phyloP scores from a whole-genome alignment of 2,888 invertebrate genomes.

The Euspilapteryx auroguttella region DNA sequence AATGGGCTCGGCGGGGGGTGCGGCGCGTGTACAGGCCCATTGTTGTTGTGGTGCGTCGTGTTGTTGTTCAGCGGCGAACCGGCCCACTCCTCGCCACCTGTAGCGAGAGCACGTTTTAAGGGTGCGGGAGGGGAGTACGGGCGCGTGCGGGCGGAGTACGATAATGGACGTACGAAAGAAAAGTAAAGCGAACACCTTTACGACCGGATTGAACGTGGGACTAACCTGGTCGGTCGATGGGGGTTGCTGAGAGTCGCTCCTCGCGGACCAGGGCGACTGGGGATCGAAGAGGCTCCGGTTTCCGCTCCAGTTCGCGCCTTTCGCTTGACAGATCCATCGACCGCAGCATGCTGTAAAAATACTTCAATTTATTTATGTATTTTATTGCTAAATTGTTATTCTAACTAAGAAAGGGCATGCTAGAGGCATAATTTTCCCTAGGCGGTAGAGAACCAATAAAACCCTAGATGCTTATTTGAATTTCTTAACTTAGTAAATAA shows the following conservation, averaged over 20 bases:
- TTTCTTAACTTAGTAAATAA: no score
- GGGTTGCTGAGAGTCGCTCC: conserved; percentile 29
- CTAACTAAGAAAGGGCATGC: no score
- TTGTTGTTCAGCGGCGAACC: conserved; percentile 57
- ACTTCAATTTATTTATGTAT: no score
- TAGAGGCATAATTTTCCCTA: no score
- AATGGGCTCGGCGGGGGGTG: conserved; percentile 66
- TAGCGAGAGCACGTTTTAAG: conserved; percentile 57
- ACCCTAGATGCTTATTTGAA: no score
- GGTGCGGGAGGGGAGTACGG: conserved; percentile 64
- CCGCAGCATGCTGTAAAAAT: conserved; percentile 72
- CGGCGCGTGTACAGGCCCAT: conserved; percentile 36
- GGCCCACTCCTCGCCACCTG: conserved; percentile 57
- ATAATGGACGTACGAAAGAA: conserved; percentile 10
- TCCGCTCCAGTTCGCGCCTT: conserved; percentile 37
- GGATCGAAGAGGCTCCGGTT: conserved; percentile 42
- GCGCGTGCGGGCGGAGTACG: conserved; percentile 17
- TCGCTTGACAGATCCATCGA: conserved; percentile 68
- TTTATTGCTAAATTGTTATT: no score
- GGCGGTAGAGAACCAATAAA: no score
- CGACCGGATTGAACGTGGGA: no score
- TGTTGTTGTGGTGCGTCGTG: conserved; percentile 58
- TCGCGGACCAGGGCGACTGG: conserved; percentile 23
- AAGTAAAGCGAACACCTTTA: conserved; percentile 41
- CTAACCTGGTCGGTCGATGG: conserved; percentile 42